Percentiles rank a stretch among this genome's conserved stretches.
phyloP scores from a whole-genome alignment of 2,797 vertebrate genomes.

The Enteromius fasciolatus region DNA sequence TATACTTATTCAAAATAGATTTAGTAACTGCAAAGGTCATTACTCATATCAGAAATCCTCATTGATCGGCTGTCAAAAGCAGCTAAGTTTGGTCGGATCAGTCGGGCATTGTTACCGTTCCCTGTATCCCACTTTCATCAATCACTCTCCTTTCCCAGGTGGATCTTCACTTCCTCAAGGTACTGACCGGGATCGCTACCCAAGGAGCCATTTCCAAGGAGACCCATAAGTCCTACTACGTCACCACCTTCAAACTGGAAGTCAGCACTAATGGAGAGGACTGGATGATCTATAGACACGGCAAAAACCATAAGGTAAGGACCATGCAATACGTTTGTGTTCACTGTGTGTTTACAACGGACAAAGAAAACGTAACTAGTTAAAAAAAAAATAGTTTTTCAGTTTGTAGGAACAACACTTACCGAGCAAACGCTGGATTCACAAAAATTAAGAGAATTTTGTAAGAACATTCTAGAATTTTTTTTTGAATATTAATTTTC shows the following conservation, averaged over 20 bases:
- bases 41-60: conserved; percentile 33
- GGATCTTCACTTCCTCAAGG: conserved; percentile 82
- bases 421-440: not conserved
- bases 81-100: conserved; percentile 49
- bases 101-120: not conserved
- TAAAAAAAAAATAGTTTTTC: not conserved
- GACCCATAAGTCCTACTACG: conserved; percentile 90
- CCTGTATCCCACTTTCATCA: not conserved
- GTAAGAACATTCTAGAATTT: not conserved
- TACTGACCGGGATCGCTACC: conserved; percentile 93
- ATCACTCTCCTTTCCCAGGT: conserved; percentile 48
- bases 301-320: conserved; percentile 96
- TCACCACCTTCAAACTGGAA: conserved; percentile 94
- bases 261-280: conserved; percentile 98
- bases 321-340: not conserved
- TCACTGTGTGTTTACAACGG: not conserved
- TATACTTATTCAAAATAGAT: conserved; percentile 19
- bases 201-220: conserved; percentile 96
- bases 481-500: not conserved
- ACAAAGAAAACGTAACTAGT: not conserved
- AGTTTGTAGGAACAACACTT: not conserved
- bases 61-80: conserved; percentile 35
- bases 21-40: conserved; percentile 23
- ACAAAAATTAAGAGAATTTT: not conserved
- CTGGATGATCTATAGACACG: conserved; percentile 98